These are phyloP conservation scores for Episyrphus balteatus DNA, from an alignment of 1,140 invertebrate genomes.

Conservation along the genomic window DNA sequence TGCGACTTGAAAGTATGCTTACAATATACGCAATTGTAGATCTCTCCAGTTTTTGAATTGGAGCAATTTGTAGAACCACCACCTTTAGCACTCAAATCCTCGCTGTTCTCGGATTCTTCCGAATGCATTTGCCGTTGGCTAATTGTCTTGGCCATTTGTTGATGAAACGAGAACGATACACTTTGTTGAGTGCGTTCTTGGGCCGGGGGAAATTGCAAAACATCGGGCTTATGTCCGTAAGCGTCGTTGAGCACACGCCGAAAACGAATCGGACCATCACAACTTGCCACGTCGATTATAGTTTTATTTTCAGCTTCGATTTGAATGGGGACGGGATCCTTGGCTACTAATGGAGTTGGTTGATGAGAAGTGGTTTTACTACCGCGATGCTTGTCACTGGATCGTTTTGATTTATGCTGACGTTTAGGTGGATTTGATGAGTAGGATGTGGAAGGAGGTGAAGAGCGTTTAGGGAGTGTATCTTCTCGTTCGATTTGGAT, in stretches of 20 bases:
- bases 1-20: constrained; percentile 72
- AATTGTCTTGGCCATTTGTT: constrained; percentile 35
- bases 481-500: too few relatives aligned
- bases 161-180: constrained; percentile 32
- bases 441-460: too few relatives aligned
- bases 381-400: too few relatives aligned
- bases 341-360: too few relatives aligned
- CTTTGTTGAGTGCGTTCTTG: constrained; percentile 31
- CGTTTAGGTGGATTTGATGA: too few relatives aligned
- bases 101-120: constrained; percentile 33
- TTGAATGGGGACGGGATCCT: constrained; percentile 1
- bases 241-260: constrained; percentile 66
- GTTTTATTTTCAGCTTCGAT: constrained; percentile 35
- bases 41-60: constrained; percentile 16
- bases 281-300: constrained; percentile 71
- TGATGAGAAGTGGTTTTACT: neutral
- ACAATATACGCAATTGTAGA: constrained; percentile 64
- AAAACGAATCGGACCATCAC: constrained; percentile 76
- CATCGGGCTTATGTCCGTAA: constrained; percentile 42
- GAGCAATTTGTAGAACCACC: constrained; percentile 1
- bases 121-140: constrained; percentile 29
- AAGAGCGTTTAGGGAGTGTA: too few relatives aligned
- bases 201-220: constrained; percentile 13
- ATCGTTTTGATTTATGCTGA: too few relatives aligned
- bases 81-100: constrained; percentile 5